Evolutionary conservation across 2,888 invertebrate genomes (phyloP).

Genomic region (Epinotia demarniana): DNA sequence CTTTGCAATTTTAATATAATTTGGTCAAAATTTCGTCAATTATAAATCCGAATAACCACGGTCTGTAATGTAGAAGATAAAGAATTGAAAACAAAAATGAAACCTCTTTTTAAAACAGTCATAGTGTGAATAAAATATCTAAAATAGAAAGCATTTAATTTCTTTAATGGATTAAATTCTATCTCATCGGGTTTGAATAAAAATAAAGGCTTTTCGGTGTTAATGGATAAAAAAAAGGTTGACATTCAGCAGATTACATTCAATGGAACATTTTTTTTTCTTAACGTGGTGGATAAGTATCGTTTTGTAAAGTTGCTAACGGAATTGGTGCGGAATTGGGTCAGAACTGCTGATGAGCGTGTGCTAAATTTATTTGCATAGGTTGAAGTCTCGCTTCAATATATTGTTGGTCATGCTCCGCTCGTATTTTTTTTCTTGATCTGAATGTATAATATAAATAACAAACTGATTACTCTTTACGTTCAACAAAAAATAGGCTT

Average conservation of each 20-base stretch:
- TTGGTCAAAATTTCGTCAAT: not conserved
- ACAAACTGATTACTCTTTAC: no score
- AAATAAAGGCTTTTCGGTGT: not conserved
- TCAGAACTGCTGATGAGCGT: no score
- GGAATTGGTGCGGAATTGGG: no score
- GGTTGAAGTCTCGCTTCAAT: no score
- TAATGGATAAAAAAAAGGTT: not conserved
- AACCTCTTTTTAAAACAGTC: not conserved
- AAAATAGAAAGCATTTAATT: not conserved
- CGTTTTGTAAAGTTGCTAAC: no score
- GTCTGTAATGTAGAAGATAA: not conserved
- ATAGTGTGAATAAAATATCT: not conserved
- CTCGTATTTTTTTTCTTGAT: no score
- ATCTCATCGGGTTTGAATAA: not conserved
- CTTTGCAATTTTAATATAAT: no score
- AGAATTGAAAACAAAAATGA: not conserved
- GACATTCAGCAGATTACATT: not conserved
- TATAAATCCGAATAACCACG: not conserved
- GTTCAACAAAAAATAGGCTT: not conserved
- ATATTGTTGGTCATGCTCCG: no score
- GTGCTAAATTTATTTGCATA: no score
- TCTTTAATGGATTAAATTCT: not conserved
- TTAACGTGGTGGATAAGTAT: no score
- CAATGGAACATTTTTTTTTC: not conserved
- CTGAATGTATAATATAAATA: no score